These are phyloP conservation scores for Theonella swinhoei DNA, from an alignment of 37 sponge, comb jelly and placozoan species.

Conservation along the genomic window DNA sequence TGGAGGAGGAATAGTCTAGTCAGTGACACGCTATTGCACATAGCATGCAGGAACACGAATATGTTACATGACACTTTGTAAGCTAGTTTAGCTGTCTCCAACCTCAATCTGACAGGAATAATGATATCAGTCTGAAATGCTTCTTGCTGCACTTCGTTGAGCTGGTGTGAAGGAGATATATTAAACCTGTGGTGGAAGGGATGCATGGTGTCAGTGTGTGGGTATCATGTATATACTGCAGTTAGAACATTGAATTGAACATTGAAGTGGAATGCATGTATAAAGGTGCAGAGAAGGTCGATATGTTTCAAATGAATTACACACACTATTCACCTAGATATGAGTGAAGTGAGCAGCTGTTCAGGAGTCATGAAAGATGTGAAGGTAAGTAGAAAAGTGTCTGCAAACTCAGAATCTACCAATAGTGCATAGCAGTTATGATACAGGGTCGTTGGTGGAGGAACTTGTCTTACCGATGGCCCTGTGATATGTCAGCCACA, in stretches of 20 bases:
- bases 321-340: slow-evolving; percentile 46
- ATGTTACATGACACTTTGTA: not conserved
- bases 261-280: not conserved
- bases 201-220: not conserved
- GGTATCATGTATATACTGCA: not conserved
- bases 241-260: not conserved
- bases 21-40: not conserved
- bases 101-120: slow-evolving; percentile 79
- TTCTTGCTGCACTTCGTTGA: slow-evolving; percentile 41
- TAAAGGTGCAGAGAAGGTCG: too few relatives aligned
- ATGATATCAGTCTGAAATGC: slow-evolving; percentile 48
- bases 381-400: slow-evolving; percentile 67
- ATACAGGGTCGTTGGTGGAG: too few relatives aligned
- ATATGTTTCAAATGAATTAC: not conserved
- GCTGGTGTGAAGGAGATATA: slow-evolving; percentile 26
- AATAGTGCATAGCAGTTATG: not conserved
- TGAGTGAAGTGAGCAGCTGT: slow-evolving; percentile 54
- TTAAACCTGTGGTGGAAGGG: slow-evolving; percentile 33
- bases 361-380: slow-evolving; percentile 65
- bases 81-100: not conserved
- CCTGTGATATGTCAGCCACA: slow-evolving; percentile 65
- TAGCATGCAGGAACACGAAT: not conserved
- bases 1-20: not conserved
- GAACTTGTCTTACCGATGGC: slow-evolving; percentile 69
- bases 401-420: slow-evolving; percentile 71